Evolutionary conservation across 2,113 vertebrate genomes (phyloP).

Genomic region (Crypturellus undulatus): DNA sequence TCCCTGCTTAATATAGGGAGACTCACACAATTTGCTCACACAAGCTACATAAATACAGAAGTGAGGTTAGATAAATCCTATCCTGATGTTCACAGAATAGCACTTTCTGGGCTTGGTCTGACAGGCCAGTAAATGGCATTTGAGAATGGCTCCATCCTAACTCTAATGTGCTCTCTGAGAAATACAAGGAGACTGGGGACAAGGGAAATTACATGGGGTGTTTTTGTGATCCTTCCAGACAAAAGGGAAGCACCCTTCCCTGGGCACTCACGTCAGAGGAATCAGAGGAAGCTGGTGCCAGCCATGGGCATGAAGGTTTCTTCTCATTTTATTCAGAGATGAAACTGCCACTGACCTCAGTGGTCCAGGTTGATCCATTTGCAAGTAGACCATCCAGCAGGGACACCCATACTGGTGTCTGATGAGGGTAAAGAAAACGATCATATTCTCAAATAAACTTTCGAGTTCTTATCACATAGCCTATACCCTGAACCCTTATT

Average conservation of each 20-base stretch:
- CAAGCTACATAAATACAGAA: fast-evolving
- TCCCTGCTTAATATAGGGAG: background rate
- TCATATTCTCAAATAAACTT: conserved; percentile 15
- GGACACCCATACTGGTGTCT: background rate
- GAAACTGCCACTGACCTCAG: background rate
- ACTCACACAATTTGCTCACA: background rate
- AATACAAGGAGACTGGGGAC: background rate
- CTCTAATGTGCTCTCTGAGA: background rate
- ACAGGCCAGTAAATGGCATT: background rate
- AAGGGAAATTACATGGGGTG: background rate
- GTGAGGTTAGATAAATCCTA: background rate
- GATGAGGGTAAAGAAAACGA: background rate
- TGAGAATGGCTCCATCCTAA: background rate
- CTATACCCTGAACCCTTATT: background rate
- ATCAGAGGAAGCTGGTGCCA: background rate
- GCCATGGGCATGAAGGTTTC: background rate
- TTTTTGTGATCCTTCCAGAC: background rate
- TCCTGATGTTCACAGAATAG: background rate
- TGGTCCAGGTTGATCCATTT: background rate
- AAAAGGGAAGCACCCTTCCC: fast-evolving
- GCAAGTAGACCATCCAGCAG: background rate
- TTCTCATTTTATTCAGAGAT: background rate
- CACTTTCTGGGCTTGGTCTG: fast-evolving
- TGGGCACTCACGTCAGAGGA: background rate
- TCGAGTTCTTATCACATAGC: conserved; percentile 47